Evolutionary conservation across 1,140 invertebrate genomes (phyloP), one percentile per base, ranked within the genome.

Genomic region (Charaxes varanes): DNA sequence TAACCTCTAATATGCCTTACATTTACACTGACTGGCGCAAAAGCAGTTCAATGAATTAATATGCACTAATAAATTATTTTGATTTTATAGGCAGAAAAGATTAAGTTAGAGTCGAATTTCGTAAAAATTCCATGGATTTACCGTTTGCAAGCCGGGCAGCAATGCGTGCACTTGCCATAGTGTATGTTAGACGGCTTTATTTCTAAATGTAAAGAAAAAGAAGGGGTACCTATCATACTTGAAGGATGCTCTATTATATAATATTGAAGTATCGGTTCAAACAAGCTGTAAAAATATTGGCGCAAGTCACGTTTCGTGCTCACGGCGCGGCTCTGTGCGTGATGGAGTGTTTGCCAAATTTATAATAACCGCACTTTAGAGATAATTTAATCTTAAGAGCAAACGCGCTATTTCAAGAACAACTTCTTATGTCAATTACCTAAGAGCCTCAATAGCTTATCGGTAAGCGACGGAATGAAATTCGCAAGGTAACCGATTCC

Each of bases 301-400:
- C 21, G 10, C 21, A 28, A 30, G 35, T 38, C 35, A 42, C 41
- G 32, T 35, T 43, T 28, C 26, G 17, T 43, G 24, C 22, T 16
- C 17, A 22, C 7, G 28, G 23, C 16, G 4, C 28, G 35, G 11
- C 16, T 43, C 22, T 8, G 41, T 32, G 35, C 24, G 41, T 43
- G 32, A 35, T 15, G 22, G 33, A 28, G 24, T 43, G 32, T 43
- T 35, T 43, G 31, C 23, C 31, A 34, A 42, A 42, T 33, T 42
- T 18, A 34, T 42, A 42, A 34, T 26, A 42, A 34, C 15, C 30
- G 28, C 13, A 13, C 30, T 42, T 34, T 17, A 22, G 30, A 41
- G 21, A 32, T 34, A 28, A 17, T 41, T 33, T 27, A 23, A 28
- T 26, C 15, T 15, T 37, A 27, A 27, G 15, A 37, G 15, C n/a